These are phyloP conservation scores for Crocallis elinguaria DNA, from an alignment of 2,888 invertebrate species.

Conservation along the genomic window DNA sequence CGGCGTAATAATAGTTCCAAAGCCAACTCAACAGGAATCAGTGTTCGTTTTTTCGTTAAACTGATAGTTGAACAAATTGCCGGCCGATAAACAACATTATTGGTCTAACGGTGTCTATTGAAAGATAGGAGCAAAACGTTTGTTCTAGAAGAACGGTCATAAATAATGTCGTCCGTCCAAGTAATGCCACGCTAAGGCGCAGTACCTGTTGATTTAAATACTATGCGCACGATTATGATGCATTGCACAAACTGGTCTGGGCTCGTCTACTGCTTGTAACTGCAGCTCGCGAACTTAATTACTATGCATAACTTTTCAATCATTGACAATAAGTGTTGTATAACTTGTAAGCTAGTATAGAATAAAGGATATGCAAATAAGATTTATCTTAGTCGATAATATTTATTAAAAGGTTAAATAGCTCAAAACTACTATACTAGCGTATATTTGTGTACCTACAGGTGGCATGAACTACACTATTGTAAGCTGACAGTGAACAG, in stretches of 20 bases:
- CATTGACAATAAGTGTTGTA: background rate
- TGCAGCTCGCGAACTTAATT: background rate
- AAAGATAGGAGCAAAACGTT: conserved; percentile 3
- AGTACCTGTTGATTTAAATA: conserved; percentile 30
- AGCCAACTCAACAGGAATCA: conserved; percentile 9
- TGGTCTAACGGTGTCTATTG: conserved; percentile 29
- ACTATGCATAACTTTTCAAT: background rate
- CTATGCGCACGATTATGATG: conserved; percentile 31
- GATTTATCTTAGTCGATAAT: no score
- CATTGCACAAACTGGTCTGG: conserved; percentile 7
- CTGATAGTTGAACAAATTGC: conserved; percentile 41
- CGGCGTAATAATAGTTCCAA: conserved; percentile 47
- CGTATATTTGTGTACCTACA: no score
- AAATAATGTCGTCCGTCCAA: background rate
- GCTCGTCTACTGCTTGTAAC: background rate
- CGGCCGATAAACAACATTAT: conserved; percentile 36
- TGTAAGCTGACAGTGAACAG: no score
- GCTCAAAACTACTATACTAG: no score
- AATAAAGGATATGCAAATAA: no score
- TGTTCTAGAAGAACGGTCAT: conserved; percentile 1
- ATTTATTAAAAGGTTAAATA: no score
- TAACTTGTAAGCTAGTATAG: background rate
- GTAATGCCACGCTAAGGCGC: conserved; percentile 24
- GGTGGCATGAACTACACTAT: no score
- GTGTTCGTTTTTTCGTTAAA: conserved; percentile 17